Evolutionary conservation across 2,888 invertebrate species (phyloP).

Genomic region (Ditylenchus weischeri): DNA sequence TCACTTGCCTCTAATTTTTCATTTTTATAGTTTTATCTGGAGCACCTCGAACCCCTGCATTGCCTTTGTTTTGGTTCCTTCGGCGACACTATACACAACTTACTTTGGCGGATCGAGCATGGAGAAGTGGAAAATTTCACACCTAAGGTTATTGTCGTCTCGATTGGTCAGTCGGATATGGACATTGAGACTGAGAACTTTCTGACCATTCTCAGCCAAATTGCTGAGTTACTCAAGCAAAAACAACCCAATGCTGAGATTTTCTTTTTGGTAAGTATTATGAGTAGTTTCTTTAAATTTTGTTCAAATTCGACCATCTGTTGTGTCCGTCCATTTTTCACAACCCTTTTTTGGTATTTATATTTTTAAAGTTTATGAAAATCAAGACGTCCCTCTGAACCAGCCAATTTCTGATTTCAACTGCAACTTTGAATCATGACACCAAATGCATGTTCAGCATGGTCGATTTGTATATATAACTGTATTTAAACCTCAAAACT

Average conservation of each 20-base stretch:
- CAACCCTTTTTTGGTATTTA: too few relatives aligned
- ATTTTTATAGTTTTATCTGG: conserved; percentile 72
- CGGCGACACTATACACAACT: conserved; percentile 80
- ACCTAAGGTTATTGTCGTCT: conserved; percentile 82
- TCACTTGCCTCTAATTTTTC: neutral
- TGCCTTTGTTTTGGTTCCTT: conserved; percentile 86
- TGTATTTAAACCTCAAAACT: too few relatives aligned
- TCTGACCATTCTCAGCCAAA: conserved; percentile 75
- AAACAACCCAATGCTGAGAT: conserved; percentile 78
- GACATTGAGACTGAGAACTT: conserved; percentile 76
- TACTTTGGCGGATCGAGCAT: conserved; percentile 83
- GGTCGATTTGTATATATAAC: too few relatives aligned
- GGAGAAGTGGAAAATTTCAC: conserved; percentile 83
- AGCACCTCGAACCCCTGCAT: conserved; percentile 84
- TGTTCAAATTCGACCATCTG: too few relatives aligned
- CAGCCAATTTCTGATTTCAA: too few relatives aligned
- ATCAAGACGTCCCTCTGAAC: too few relatives aligned
- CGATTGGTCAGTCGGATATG: conserved; percentile 84
- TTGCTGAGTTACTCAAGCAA: conserved; percentile 72
- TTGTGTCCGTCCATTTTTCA: too few relatives aligned
- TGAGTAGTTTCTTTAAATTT: neutral
- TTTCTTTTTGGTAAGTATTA: conserved; percentile 79
- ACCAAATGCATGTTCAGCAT: too few relatives aligned
- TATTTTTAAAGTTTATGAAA: too few relatives aligned
- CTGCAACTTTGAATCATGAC: too few relatives aligned